These are phyloP conservation scores for Drosophila athabasca DNA, from an alignment of 1,140 invertebrate genomes.

Conservation along the genomic window DNA sequence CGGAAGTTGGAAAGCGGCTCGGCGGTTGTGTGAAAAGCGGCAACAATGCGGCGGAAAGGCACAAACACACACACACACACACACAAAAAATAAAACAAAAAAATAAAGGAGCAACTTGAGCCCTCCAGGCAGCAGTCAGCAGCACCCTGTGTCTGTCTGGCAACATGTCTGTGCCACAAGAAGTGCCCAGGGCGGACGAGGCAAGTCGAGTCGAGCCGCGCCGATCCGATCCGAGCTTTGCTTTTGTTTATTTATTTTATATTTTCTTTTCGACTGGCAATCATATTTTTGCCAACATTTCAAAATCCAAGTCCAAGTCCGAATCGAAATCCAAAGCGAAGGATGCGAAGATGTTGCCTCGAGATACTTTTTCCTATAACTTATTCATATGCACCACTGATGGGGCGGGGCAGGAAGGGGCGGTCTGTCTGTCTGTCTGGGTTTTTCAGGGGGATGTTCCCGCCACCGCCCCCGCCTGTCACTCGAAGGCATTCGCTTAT, in stretches of 20 bases:
- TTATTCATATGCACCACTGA: conserved; percentile 40
- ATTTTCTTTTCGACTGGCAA: conserved; percentile 20
- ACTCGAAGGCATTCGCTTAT: conserved; percentile 52
- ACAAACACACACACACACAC: neutral
- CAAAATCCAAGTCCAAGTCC: conserved; percentile 21
- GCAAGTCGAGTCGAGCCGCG: neutral
- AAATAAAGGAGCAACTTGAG: conserved; percentile 10
- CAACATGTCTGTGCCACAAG: conserved; percentile 25
- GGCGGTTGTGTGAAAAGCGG: conserved; percentile 61
- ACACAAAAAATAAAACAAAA: too few species aligned
- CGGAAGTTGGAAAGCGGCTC: conserved; percentile 59
- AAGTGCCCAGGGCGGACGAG: neutral
- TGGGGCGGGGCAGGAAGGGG: neutral
- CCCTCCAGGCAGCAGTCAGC: neutral
- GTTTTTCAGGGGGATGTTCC: conserved; percentile 6
- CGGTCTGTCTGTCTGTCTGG: conserved; percentile 37
- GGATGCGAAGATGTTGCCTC: conserved; percentile 20
- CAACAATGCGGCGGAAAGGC: conserved; percentile 40
- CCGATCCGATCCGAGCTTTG: neutral
- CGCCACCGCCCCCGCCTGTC: conserved; percentile 19
- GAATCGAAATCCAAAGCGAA: neutral
- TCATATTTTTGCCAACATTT: conserved; percentile 20
- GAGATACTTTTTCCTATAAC: conserved; percentile 48
- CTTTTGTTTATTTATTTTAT: conserved; percentile 6
- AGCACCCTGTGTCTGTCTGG: conserved; percentile 42